Evolutionary conservation across 2,888 invertebrate genomes (phyloP).

Genomic region (Leptarthrus brevirostris): DNA sequence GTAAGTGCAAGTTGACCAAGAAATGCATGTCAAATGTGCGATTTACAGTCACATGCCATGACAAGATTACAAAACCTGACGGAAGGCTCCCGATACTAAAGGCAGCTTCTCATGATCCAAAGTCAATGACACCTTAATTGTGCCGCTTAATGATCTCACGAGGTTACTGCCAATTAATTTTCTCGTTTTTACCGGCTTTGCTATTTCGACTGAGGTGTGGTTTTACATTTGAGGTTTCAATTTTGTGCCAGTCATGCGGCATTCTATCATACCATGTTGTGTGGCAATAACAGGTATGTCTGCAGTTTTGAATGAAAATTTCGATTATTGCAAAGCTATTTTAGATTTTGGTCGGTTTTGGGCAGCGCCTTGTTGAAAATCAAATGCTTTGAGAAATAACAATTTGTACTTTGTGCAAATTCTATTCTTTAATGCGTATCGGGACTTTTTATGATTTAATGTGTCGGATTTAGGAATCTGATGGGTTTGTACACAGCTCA

Average conservation of each 20-base stretch:
- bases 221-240: slow-evolving; percentile 34
- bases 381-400: too few relatives aligned
- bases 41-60: not conserved
- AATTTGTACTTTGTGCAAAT: too few relatives aligned
- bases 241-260: slow-evolving; percentile 7
- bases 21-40: not conserved
- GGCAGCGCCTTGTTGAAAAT: too few relatives aligned
- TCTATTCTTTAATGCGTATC: too few relatives aligned
- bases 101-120: slow-evolving; percentile 43
- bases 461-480: too few relatives aligned
- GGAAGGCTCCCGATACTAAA: not conserved
- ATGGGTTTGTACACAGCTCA: too few relatives aligned
- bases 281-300: too few relatives aligned
- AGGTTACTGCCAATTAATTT: slow-evolving; percentile 47
- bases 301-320: too few relatives aligned
- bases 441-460: too few relatives aligned
- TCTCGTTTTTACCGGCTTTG: slow-evolving; percentile 12
- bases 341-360: too few relatives aligned
- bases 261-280: slow-evolving; percentile 1
- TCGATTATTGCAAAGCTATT: too few relatives aligned
- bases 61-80: not conserved
- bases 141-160: slow-evolving; percentile 40
- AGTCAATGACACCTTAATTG: slow-evolving; percentile 49
- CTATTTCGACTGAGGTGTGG: slow-evolving; percentile 31
- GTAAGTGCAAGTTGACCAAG: slow-evolving; percentile 6